A percentile compares a stretch with the other conserved stretches of the same genome.
Conservation (phyloP, 2,113 vertebrate species). For the Equus przewalskii region DNA sequence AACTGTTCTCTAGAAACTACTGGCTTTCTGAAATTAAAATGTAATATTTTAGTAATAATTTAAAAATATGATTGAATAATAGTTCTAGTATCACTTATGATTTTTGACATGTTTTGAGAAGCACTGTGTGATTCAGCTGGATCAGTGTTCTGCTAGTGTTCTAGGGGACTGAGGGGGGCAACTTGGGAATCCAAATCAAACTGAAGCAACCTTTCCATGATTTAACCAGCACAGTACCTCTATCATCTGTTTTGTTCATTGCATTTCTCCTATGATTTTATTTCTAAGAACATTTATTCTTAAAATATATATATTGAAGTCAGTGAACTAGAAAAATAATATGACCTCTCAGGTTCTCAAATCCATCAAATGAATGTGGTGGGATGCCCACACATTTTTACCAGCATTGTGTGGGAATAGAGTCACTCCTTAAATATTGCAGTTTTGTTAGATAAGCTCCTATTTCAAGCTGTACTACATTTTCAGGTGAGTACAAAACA, state of each 20-base stretch:
- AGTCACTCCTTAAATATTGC: not conserved
- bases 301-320: not conserved
- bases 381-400: not conserved
- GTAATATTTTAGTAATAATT: not conserved
- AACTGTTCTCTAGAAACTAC: not conserved
- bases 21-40: not conserved
- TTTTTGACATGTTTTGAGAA: not conserved
- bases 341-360: not conserved
- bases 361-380: not conserved
- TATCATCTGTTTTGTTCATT: not conserved
- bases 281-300: not conserved
- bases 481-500: not conserved
- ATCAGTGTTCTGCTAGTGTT: not conserved
- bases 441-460: not conserved
- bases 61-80: not conserved
- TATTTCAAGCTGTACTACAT: not conserved
- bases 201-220: not conserved
- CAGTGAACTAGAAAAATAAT: not conserved
- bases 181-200: not conserved
- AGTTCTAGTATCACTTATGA: not conserved
- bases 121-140: not conserved
- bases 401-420: not conserved
- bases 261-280: not conserved
- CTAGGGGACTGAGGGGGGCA: not conserved
- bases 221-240: not conserved